Evolutionary conservation across 2,113 vertebrate species (phyloP).

Genomic region (Felis catus): DNA sequence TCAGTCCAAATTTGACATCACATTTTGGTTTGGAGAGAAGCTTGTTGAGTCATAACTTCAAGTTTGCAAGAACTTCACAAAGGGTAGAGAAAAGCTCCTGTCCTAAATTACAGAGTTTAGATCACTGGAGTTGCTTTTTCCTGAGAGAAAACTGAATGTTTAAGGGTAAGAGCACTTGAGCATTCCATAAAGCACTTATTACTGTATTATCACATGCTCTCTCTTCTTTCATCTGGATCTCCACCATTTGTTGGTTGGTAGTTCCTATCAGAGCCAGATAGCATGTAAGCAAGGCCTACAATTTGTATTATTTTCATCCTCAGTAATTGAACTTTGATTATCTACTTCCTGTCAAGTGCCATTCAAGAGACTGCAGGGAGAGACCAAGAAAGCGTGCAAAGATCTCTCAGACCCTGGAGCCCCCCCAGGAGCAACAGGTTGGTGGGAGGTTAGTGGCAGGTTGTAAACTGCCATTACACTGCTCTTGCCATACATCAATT

Average conservation of each 20-base stretch:
- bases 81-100: neutral
- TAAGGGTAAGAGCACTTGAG: neutral
- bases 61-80: neutral
- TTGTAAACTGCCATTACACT: neutral
- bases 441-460: neutral
- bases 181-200: neutral
- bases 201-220: neutral
- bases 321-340: neutral
- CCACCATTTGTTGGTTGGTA: neutral
- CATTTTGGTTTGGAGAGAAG: neutral
- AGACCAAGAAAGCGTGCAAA: neutral
- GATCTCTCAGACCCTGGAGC: neutral
- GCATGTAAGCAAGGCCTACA: neutral
- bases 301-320: neutral
- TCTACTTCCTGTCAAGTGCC: neutral
- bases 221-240: neutral
- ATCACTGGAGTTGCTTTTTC: neutral
- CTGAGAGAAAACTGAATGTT: neutral
- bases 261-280: neutral
- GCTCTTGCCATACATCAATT: conserved; percentile 53
- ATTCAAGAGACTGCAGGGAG: neutral
- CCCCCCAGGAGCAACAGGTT: neutral
- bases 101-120: neutral
- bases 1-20: neutral
- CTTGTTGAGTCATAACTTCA: neutral